Base-by-base conservation (phyloP, 2,797 vertebrate species). In the Gymnoscopelus braueri region DNA sequence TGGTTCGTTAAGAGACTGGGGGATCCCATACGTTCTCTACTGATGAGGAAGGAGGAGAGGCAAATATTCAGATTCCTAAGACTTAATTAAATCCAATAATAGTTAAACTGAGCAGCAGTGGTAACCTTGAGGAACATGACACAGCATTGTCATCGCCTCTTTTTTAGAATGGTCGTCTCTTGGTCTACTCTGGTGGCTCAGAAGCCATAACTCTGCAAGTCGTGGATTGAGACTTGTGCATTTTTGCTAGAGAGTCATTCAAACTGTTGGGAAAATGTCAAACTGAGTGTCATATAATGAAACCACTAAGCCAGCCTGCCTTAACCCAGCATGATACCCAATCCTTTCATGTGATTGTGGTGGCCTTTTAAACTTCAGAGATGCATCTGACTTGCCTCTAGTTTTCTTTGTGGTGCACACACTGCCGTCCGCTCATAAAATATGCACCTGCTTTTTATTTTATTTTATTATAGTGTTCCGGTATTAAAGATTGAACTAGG, bases 401-500 rank as follows among this genome's bases (percentile, higher is more conserved):
- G 19, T 35, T 39, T 4, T 53, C 32, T 47, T 24, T 11, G 10
- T 23, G 51, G 24, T 55, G 73, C 64, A 71, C 64, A 71, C 63
- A 63, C 44, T 35, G 29, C 32, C n/a, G 65, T 3, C 51, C 10
- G 11, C 2, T 12, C 11, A 5, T 7, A 11, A 4, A 62, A 48
- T 32, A 24, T 32, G 32, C 49, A 63, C 59, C 23, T 62, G 49
- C 19, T 48, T 5, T 13, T 10, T 57, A 10, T 14, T 12, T 19
- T 1, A 19, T 19, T 71, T 80, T 77, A 4, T 3, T 61, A 80
- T 65, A 44, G 32, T 10, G 48, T 24, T 68, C 10, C 1, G 9
- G 59, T 74, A 74, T 87, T 85, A 67, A 68, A 72, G 55, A 77
- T 75, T 70, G 4, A 83, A 54, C 74, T 6, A 19, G 44, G 32